A percentile compares a stretch with the other conserved stretches of the same genome.
Conservation (phyloP, 64 coral and sea anemone species). For the Actinia equina region DNA sequence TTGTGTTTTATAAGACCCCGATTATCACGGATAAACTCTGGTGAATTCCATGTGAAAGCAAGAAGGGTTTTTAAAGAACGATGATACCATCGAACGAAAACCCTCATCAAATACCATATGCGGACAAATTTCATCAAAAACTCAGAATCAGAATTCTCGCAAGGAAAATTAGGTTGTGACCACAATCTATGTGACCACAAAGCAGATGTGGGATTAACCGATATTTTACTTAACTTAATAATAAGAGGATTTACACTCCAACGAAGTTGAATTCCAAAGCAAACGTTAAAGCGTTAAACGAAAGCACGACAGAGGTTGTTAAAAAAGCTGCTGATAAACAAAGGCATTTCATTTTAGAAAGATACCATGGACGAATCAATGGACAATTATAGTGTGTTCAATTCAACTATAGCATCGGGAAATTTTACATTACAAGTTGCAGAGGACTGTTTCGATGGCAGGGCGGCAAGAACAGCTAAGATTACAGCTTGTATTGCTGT, state of each 20-base stretch:
- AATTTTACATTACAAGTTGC: background rate
- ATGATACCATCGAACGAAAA: background rate
- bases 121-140: background rate
- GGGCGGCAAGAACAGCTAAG: background rate
- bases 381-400: background rate
- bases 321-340: background rate
- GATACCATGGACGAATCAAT: background rate
- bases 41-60: background rate
- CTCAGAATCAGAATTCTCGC: background rate
- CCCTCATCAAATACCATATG: no score
- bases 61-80: background rate
- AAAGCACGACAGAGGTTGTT: background rate
- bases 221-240: background rate
- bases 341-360: background rate
- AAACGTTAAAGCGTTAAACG: background rate
- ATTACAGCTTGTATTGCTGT: background rate
- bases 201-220: background rate
- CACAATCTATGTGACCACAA: background rate
- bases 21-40: background rate
- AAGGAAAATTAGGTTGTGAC: background rate
- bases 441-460: slow-evolving; percentile 11
- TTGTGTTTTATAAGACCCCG: background rate
- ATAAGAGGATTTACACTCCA: background rate
- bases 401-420: background rate
- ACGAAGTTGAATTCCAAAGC: background rate